phyloP scores from a whole-genome alignment of 2,113 vertebrate genomes.

The Egretta garzetta region DNA sequence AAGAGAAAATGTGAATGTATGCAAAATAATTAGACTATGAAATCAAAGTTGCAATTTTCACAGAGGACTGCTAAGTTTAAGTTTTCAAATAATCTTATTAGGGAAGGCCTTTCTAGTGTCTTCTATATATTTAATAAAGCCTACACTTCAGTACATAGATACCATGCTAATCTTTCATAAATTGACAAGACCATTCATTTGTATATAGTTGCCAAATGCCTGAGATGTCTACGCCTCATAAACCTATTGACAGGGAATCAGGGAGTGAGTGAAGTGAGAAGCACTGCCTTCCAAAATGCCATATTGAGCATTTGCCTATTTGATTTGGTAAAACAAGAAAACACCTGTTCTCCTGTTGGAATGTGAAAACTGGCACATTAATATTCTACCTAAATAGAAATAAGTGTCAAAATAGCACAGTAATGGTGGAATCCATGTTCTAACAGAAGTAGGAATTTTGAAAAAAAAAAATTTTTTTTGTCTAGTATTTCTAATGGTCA shows the following conservation, averaged over 20 bases:
- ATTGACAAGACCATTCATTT: neutral
- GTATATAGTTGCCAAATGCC: neutral
- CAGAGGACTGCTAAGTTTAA: neutral
- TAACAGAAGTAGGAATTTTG: neutral
- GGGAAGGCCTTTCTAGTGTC: neutral
- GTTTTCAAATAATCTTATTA: neutral
- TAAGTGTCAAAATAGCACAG: neutral
- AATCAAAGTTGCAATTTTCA: neutral
- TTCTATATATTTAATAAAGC: neutral
- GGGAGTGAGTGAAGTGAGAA: neutral
- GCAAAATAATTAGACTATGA: neutral
- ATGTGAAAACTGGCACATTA: neutral
- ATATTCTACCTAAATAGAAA: neutral
- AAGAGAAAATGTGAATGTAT: neutral
- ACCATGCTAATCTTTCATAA: neutral
- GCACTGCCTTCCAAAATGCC: neutral
- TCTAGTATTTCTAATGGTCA: neutral
- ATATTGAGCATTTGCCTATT: neutral
- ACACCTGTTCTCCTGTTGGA: neutral
- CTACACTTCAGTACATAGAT: neutral
- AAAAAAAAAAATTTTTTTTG: neutral
- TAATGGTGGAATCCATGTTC: neutral
- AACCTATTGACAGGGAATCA: neutral
- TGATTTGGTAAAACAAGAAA: neutral
- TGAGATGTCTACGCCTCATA: neutral